These are phyloP conservation scores for Tonatia bakeri DNA, from an alignment of 2,113 vertebrate genomes.

Conservation along the genomic window DNA sequence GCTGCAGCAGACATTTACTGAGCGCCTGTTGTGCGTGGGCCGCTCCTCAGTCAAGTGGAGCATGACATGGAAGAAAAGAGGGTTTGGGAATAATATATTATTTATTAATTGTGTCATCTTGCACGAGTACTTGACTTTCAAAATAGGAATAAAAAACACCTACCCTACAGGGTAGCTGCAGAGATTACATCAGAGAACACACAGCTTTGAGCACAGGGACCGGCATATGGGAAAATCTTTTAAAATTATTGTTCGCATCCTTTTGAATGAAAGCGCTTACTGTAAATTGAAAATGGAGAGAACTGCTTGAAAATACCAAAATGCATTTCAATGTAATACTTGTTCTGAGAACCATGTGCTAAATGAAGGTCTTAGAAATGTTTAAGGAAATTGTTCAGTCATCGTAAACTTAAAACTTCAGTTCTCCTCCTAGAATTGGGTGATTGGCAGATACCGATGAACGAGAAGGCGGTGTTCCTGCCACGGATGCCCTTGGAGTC, in stretches of 20 bases:
- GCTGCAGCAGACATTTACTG: not conserved
- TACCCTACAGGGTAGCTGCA: not conserved
- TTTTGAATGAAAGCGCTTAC: not conserved
- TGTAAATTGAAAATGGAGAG: not conserved
- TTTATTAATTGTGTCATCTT: not conserved
- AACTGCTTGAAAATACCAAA: not conserved
- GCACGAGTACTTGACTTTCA: not conserved
- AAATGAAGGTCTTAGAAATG: not conserved
- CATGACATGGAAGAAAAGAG: not conserved
- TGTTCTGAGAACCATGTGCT: not conserved
- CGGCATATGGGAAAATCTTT: not conserved
- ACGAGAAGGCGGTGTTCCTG: not conserved
- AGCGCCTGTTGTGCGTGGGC: not conserved
- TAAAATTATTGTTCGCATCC: not conserved
- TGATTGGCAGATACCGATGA: not conserved
- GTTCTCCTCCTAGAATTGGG: not conserved
- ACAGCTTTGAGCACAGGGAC: not conserved
- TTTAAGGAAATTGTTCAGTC: not conserved
- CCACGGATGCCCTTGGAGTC: not conserved
- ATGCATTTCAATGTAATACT: not conserved
- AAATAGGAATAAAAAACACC: not conserved
- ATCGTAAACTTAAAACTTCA: not conserved
- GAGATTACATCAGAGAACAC: not conserved
- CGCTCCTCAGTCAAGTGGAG: not conserved
- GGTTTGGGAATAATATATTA: not conserved